These are phyloP conservation scores for Chrysogorgia sp. DNA, from an alignment of 92 coral and sea anemone species.

Conservation along the genomic window DNA sequence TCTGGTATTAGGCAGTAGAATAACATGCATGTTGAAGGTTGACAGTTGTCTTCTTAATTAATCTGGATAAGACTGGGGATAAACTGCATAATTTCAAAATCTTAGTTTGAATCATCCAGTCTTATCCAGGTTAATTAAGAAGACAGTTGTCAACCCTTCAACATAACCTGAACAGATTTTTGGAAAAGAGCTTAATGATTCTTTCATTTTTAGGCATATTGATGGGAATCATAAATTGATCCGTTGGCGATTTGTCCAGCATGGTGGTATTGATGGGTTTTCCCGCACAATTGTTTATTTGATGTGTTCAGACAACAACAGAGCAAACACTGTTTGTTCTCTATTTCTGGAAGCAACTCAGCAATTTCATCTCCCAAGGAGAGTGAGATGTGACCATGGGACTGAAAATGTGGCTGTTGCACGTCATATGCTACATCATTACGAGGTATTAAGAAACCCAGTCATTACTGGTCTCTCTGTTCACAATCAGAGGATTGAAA, in stretches of 20 bases:
- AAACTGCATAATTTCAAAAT: too few species aligned
- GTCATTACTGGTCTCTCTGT: slow-evolving; percentile 43
- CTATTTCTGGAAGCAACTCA: slow-evolving; percentile 23
- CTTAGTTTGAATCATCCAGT: too few species aligned
- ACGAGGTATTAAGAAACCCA: neutral
- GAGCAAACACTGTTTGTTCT: slow-evolving; percentile 15
- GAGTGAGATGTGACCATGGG: slow-evolving; percentile 44
- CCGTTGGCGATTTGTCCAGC: slow-evolving; percentile 31
- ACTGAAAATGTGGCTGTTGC: slow-evolving; percentile 36
- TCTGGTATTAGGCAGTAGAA: too few species aligned
- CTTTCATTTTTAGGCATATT: slow-evolving; percentile 13
- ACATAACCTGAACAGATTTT: too few species aligned
- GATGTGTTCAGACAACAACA: slow-evolving; percentile 33
- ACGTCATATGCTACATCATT: neutral
- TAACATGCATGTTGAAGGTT: too few species aligned
- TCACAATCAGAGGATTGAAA: slow-evolving; percentile 63
- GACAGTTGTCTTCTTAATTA: too few species aligned
- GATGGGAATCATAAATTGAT: slow-evolving; percentile 38
- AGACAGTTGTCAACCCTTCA: too few species aligned
- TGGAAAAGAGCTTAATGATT: too few species aligned
- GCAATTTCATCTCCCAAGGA: slow-evolving; percentile 22
- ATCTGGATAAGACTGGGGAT: neutral
- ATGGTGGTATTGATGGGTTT: slow-evolving; percentile 29
- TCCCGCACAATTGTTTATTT: slow-evolving; percentile 35
- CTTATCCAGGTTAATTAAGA: too few species aligned